Evolutionary conservation across 2,797 vertebrate species (phyloP).

Genomic region (Ibycter americanus): DNA sequence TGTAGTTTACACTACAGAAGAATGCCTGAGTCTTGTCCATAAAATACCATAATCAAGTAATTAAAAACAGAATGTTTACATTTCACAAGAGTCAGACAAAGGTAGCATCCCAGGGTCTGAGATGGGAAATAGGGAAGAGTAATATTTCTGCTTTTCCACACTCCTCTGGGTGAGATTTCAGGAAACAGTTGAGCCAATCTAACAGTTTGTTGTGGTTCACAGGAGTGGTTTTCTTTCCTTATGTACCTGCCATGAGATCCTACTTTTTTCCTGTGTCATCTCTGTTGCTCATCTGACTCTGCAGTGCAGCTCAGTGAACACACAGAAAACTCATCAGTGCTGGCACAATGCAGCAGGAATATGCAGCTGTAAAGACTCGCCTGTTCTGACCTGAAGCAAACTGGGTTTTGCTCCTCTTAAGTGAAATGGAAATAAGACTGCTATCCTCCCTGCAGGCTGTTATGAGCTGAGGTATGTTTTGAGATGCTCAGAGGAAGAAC

Average conservation of each 20-base stretch:
- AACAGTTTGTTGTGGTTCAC: not conserved
- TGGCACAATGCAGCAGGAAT: not conserved
- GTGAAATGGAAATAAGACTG: not conserved
- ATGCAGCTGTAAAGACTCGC: not conserved
- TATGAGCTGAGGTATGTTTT: not conserved
- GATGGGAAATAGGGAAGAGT: not conserved
- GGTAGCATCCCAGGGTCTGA: not conserved
- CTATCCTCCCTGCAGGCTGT: not conserved
- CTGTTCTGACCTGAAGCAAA: not conserved
- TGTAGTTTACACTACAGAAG: not conserved
- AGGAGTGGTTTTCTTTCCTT: not conserved
- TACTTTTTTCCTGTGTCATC: not conserved
- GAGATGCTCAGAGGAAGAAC: not conserved
- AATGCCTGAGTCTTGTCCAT: not conserved
- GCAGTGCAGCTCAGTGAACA: not conserved
- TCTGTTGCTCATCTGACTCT: not conserved
- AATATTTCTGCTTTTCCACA: not conserved
- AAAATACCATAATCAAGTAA: not conserved
- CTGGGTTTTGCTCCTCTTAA: not conserved
- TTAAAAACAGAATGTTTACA: not conserved
- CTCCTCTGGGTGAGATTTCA: not conserved
- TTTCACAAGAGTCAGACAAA: not conserved
- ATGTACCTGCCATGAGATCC: not conserved
- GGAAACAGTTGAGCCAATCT: not conserved
- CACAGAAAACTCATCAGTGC: fast-evolving